phyloP scores from a whole-genome alignment of 2,113 vertebrate genomes.

The Colossoma macropomum region DNA sequence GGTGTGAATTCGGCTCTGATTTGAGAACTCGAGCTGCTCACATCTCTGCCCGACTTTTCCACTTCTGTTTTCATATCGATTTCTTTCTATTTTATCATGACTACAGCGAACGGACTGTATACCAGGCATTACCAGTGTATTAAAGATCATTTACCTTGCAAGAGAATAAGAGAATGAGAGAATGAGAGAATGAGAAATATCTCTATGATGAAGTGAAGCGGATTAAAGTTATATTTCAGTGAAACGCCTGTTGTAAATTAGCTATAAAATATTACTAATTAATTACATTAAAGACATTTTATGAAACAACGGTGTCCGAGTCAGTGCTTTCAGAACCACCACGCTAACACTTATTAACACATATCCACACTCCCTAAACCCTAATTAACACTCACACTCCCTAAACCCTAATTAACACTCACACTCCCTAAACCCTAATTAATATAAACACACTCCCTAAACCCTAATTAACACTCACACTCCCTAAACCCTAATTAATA shows the following conservation, averaged over 20 bases:
- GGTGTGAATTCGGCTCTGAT: neutral
- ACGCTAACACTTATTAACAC: neutral
- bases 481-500: neutral
- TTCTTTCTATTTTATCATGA: neutral
- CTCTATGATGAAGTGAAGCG: neutral
- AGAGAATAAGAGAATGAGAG: neutral
- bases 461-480: neutral
- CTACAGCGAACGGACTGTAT: neutral
- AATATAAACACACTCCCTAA: too few relatives aligned
- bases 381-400: neutral
- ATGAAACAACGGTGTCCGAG: slow-evolving; percentile 9
- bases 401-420: neutral
- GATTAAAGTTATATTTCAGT: slow-evolving; percentile 4
- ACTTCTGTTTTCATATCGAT: neutral
- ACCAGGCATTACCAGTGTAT: neutral
- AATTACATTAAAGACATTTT: slow-evolving; percentile 53
- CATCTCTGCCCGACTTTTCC: neutral
- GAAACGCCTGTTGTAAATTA: slow-evolving; percentile 54
- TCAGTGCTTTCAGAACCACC: neutral
- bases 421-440: neutral
- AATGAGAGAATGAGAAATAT: too few relatives aligned
- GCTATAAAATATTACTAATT: slow-evolving; percentile 53
- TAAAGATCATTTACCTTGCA: neutral
- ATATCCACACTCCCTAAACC: too few relatives aligned
- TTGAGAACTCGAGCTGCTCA: neutral